Evolutionary conservation across 2,888 invertebrate genomes (phyloP), one percentile per base, ranked within the genome.

Genomic region (Pycnomerus fuliginosus): DNA sequence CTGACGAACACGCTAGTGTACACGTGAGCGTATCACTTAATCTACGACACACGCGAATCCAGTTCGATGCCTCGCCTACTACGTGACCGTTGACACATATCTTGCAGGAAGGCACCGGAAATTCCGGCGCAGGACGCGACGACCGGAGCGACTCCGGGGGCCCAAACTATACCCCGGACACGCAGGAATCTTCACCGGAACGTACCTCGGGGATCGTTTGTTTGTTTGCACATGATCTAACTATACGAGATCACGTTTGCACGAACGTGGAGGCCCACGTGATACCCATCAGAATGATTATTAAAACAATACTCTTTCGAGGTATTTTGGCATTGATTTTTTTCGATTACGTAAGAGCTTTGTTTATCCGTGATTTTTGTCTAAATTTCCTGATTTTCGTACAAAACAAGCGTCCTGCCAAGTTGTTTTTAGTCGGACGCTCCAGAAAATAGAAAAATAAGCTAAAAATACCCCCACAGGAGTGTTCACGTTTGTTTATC

Each of bases 261-360:
- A 55, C 64, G 69, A 71, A 69, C 71, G 71, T 71, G 71, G 67
- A 60, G 41, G 40, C 61, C 70, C 70, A 71, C 70, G 71, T 71
- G 71, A 71, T 52, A 47, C 52, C 51, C 53, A 52, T 55, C 55
- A n/a, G 45, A 44, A n/a, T 40, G 48, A 50, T 50, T 48, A 52
- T 44, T 48, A 37, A 52, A 52, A 49, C 53, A 48, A 33, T 53
- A 44, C 45, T 41, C 50, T 50, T 51, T 55, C 47, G 32, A 30
- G 25, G 29, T 14, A 44, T 42, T n/a, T n/a, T n/a, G n/a, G n/a
- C n/a, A n/a, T n/a, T n/a, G n/a, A n/a, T n/a, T n/a, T n/a, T n/a
- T n/a, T n/a, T n/a, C n/a, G n/a, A n/a, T n/a, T n/a, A n/a, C n/a
- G n/a, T n/a, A n/a, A n/a, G n/a, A n/a, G n/a, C n/a, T n/a, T n/a